Base-by-base conservation (phyloP, 2,113 vertebrate species). In the Tringa solitaria region DNA sequence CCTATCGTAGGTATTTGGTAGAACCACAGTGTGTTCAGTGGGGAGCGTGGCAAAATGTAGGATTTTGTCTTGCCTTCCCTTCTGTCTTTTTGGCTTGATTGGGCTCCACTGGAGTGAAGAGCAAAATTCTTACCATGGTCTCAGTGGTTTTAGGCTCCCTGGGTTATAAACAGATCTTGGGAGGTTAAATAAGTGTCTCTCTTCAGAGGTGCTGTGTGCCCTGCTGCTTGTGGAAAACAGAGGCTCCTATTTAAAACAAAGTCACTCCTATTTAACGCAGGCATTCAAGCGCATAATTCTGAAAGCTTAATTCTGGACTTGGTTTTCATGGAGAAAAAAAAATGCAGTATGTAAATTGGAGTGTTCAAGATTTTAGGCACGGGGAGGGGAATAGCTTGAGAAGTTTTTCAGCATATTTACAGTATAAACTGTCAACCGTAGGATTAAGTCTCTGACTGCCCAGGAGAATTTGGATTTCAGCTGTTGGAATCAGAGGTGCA, bases 321-420 rank as follows among this genome's bases (percentile, higher is more conserved):
- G 41, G 14, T 53, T 70, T 77, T 77, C 20, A 46, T 50, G 28
- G 19, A 8, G 15, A 28, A 39, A 30, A 13, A 70, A 88, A 77
- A 60, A 37, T 4, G 26, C 53, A 51, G 1, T 35, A 2, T 56
- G 35, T 60, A 72, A 41, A 57, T 53, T 0, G 0, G 14, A 13
- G 39, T 6, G 22, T 19, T 93, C 10, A 30, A 65, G 21, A 15
- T 60, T 87, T 75, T 61, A 60, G 39, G 43, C 9, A 16, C 14
- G 43, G 17, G 17, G 28, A 54, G 48, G n/a, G 32, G 37, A 92
- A 88, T 50, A 75, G 16, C 21, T 28, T 10, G 28, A 67, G 65
- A 46, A 27, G 22, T 23, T 67, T 89, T 93, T 75, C 46, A 73
- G 45, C 6, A 4, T 65, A 18, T 77, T 83, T 84, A 11, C n/a